Evolutionary conservation across 1,140 invertebrate genomes (phyloP).

Genomic region (Bombus superbus): DNA sequence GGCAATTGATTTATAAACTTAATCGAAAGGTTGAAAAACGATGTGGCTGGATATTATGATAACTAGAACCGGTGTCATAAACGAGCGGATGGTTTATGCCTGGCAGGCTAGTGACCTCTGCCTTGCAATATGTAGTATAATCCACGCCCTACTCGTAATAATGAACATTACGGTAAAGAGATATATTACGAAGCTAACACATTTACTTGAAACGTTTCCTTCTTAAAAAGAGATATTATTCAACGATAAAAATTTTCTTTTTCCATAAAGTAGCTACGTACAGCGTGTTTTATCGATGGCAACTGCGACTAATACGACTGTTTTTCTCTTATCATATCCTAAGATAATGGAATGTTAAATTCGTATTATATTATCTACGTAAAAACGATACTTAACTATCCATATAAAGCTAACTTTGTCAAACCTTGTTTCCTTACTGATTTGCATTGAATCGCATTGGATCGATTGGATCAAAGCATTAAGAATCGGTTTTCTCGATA

Average conservation of each 20-base stretch:
- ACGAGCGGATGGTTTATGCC: constrained; percentile 33
- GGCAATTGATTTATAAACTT: background rate
- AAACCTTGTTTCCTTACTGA: too few species aligned
- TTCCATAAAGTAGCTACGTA: background rate
- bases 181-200: constrained; percentile 26
- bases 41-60: constrained; percentile 8
- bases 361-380: too few species aligned
- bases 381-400: too few species aligned
- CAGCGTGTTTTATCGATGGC: too few species aligned
- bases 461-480: too few species aligned
- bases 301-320: too few species aligned
- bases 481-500: background rate
- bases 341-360: too few species aligned
- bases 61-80: constrained; percentile 36
- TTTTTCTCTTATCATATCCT: too few species aligned
- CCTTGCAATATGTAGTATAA: constrained; percentile 50
- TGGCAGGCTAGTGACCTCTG: constrained; percentile 58
- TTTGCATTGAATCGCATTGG: too few species aligned
- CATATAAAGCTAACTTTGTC: too few species aligned
- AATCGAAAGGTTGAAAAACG: background rate
- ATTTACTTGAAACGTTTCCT: background rate
- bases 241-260: background rate
- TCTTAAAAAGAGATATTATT: background rate
- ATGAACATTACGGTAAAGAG: constrained; percentile 53
- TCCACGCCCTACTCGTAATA: constrained; percentile 62